Evolutionary conservation across 2,113 vertebrate species (phyloP).

Genomic region (chimpanzee (Pan troglodytes)): NHGRI_mPanTro3-v2.1_pri NC_072412.2:108595001-108595500

Average conservation of each 20-base stretch:
- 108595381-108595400: background rate
- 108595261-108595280: background rate
- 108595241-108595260: background rate
- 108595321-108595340: background rate
- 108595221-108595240: background rate
- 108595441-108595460: too few species aligned
- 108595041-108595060: background rate
- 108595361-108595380: background rate
- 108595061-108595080: background rate
- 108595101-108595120: background rate
- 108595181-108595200: background rate
- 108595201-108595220: background rate
- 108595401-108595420: too few species aligned
- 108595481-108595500: too few species aligned
- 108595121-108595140: background rate
- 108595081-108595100: background rate
- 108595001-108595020: background rate
- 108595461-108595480: too few species aligned
- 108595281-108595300: background rate
- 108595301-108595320: background rate
- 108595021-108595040: background rate
- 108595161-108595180: background rate
- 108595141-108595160: slow-evolving; percentile 1
- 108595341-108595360: background rate
- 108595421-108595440: too few species aligned